These are phyloP conservation scores for Eupithecia centaureata DNA, from an alignment of 2,888 invertebrate genomes.

Conservation along the genomic window DNA sequence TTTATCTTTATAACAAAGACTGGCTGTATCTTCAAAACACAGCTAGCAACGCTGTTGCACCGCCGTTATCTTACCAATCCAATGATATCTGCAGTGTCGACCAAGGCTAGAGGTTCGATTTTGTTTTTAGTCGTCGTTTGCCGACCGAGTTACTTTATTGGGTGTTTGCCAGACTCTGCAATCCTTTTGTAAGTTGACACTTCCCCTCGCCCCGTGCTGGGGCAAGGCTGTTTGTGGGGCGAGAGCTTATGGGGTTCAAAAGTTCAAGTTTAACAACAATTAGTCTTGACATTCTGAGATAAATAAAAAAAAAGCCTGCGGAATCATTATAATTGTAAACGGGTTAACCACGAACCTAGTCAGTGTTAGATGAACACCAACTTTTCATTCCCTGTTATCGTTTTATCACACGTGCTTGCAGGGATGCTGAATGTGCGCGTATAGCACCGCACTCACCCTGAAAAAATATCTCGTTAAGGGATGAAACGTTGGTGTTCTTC, in stretches of 20 bases:
- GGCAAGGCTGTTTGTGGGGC: slow-evolving; percentile 5
- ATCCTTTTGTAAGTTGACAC: slow-evolving; percentile 34
- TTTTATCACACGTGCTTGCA: too few relatives aligned
- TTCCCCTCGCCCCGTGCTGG: slow-evolving; percentile 11
- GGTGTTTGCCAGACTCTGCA: slow-evolving; percentile 36
- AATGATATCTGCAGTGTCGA: slow-evolving; percentile 44
- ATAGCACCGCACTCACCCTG: too few relatives aligned
- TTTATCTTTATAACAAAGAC: background rate
- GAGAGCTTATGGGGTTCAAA: background rate
- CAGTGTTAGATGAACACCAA: too few relatives aligned
- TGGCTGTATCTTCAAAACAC: background rate
- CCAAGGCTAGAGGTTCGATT: slow-evolving; percentile 34
- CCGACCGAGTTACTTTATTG: slow-evolving; percentile 39
- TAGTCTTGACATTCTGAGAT: background rate
- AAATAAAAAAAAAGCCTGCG: background rate
- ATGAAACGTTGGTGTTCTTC: too few relatives aligned
- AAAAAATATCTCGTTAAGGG: too few relatives aligned
- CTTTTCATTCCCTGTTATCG: too few relatives aligned
- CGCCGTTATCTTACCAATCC: slow-evolving; percentile 38
- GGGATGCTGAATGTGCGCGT: too few relatives aligned
- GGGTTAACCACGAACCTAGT: too few relatives aligned
- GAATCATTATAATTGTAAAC: background rate
- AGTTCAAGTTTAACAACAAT: slow-evolving; percentile 1
- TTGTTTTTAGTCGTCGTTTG: slow-evolving; percentile 30
- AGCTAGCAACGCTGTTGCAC: slow-evolving; percentile 29